Evolutionary conservation across 2,797 vertebrate species (phyloP).

Genomic region (Cryptoblepharus egeriae): DNA sequence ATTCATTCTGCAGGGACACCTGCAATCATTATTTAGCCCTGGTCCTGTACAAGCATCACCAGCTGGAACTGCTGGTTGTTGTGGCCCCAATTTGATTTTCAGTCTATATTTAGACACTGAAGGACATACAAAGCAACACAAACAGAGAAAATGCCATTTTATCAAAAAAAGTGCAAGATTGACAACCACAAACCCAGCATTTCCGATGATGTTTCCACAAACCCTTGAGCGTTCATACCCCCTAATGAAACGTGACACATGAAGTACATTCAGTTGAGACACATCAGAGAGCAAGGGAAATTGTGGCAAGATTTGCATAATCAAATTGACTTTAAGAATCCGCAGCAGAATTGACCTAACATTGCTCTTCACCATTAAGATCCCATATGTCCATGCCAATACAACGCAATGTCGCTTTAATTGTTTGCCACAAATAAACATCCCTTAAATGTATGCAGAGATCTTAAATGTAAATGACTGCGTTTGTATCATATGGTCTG

Average conservation of each 20-base stretch:
- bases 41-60: background rate
- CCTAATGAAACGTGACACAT: conserved; percentile 47
- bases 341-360: conserved; percentile 58
- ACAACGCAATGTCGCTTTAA: conserved; percentile 39
- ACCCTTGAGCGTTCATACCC: conserved; percentile 30
- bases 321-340: conserved; percentile 68
- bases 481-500: conserved; percentile 13
- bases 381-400: conserved; percentile 49
- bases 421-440: background rate
- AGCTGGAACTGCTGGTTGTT: background rate
- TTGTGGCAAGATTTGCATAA: conserved; percentile 65
- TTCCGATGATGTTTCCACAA: conserved; percentile 11
- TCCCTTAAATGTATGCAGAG: conserved; percentile 18
- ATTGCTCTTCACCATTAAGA: conserved; percentile 45
- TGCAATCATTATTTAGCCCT: background rate
- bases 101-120: accelerated
- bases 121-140: background rate
- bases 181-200: background rate
- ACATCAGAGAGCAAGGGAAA: conserved; percentile 37
- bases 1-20: background rate
- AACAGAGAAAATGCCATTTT: background rate
- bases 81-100: accelerated
- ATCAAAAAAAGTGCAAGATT: background rate
- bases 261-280: conserved; percentile 21
- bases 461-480: conserved; percentile 50